These are phyloP conservation scores for Lepus timidus DNA, from an alignment of 2,113 vertebrate species.

Conservation along the genomic window DNA sequence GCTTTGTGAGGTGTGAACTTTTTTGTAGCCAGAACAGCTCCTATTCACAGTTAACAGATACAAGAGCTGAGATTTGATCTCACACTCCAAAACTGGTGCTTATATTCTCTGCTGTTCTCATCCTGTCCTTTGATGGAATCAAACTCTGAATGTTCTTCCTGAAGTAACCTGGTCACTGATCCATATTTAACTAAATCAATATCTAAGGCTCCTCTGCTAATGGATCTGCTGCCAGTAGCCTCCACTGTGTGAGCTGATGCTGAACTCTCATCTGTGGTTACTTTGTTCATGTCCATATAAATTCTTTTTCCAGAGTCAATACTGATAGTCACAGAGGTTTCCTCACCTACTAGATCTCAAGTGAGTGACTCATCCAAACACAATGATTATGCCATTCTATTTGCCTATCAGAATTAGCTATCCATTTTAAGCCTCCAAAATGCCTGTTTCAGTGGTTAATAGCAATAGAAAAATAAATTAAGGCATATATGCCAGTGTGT, in stretches of 20 bases:
- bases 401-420: conserved; percentile 80
- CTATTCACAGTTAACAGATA: neutral
- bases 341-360: conserved; percentile 58
- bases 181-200: neutral
- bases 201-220: conserved; percentile 16
- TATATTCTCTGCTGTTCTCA: neutral
- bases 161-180: conserved; percentile 7
- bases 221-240: conserved; percentile 15
- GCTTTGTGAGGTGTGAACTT: neutral
- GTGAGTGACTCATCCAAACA: conserved; percentile 72
- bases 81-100: neutral
- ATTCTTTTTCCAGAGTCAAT: conserved; percentile 63
- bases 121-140: neutral
- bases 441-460: conserved; percentile 74
- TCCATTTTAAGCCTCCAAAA: conserved; percentile 74
- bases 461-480: conserved; percentile 77
- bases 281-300: conserved; percentile 72
- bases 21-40: neutral
- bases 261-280: conserved; percentile 62
- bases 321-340: conserved; percentile 70
- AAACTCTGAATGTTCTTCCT: neutral
- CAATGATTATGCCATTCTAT: conserved; percentile 76
- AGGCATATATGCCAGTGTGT: conserved; percentile 70
- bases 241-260: conserved; percentile 43
- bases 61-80: neutral